Conservation (phyloP, 2,888 invertebrate species). For the Caenorhabditis sp. region DNA sequence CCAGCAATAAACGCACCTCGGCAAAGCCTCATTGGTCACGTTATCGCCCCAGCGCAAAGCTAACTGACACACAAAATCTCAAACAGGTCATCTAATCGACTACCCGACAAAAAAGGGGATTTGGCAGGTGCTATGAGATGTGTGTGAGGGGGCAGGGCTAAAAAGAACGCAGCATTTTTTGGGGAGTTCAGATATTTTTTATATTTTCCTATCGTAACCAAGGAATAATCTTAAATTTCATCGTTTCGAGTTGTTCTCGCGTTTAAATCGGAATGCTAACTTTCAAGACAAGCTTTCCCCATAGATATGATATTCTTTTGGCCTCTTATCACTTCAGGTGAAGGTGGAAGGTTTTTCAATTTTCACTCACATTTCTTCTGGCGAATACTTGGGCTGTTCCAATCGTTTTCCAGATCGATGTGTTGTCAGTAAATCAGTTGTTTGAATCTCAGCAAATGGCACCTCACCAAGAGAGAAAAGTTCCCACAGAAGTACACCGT, state of each 20-base stretch:
- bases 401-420: conserved; percentile 55
- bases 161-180: no score
- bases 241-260: no score
- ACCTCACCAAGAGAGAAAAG: conserved; percentile 64
- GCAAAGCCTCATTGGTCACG: conserved; percentile 69
- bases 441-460: conserved; percentile 58
- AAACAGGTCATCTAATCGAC: no score
- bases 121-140: neutral
- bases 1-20: conserved; percentile 70
- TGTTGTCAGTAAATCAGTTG: conserved; percentile 50
- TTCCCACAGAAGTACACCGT: conserved; percentile 62
- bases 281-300: no score
- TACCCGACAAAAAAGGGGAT: neutral
- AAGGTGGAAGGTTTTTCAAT: neutral
- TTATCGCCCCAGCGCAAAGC: conserved; percentile 58
- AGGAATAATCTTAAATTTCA: no score
- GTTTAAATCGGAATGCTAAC: no score
- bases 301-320: no score
- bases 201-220: no score
- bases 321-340: neutral
- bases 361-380: conserved; percentile 55
- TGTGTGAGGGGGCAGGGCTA: neutral
- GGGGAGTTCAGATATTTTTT: no score
- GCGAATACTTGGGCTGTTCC: conserved; percentile 54
- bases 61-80: no score